These are phyloP conservation scores for Coecobrya sp. DNA, from an alignment of 2,888 invertebrate species.

Conservation along the genomic window DNA sequence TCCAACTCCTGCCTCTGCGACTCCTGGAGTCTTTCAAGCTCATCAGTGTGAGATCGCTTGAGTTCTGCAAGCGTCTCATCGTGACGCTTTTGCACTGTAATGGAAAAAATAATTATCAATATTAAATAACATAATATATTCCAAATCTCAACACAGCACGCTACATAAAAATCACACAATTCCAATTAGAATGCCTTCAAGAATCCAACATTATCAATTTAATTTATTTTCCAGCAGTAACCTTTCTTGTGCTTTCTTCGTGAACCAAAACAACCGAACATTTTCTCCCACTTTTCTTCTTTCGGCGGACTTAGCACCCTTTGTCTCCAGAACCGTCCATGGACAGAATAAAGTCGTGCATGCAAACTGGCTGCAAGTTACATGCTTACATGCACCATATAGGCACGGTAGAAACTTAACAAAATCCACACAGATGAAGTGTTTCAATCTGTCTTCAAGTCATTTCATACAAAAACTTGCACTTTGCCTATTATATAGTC, in stretches of 20 bases:
- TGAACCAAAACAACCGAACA: constrained; percentile 71
- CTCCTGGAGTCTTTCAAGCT: constrained; percentile 79
- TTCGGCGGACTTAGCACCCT: neutral
- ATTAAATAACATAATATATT: constrained; percentile 2
- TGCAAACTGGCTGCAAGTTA: neutral
- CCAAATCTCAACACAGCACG: neutral
- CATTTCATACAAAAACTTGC: neutral
- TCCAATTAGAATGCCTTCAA: neutral
- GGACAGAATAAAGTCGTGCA: constrained; percentile 20
- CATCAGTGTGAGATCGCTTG: constrained; percentile 78
- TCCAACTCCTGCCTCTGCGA: constrained; percentile 72
- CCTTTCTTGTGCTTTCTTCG: constrained; percentile 75
- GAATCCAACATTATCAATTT: constrained; percentile 17
- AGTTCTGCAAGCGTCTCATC: constrained; percentile 78
- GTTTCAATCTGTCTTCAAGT: neutral
- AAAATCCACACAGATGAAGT: neutral
- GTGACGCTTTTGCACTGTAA: constrained; percentile 78
- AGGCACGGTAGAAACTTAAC: neutral
- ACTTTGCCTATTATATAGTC: too few relatives aligned
- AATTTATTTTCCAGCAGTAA: neutral
- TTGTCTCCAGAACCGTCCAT: constrained; percentile 48
- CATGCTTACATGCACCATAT: constrained; percentile 22
- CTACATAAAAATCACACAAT: neutral
- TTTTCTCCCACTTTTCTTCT: constrained; percentile 27
- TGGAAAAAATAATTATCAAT: neutral